Percentiles rank a stretch among this genome's conserved stretches.
phyloP scores from a whole-genome alignment of 2,888 invertebrate species.

The Cerastis rubricosa region DNA sequence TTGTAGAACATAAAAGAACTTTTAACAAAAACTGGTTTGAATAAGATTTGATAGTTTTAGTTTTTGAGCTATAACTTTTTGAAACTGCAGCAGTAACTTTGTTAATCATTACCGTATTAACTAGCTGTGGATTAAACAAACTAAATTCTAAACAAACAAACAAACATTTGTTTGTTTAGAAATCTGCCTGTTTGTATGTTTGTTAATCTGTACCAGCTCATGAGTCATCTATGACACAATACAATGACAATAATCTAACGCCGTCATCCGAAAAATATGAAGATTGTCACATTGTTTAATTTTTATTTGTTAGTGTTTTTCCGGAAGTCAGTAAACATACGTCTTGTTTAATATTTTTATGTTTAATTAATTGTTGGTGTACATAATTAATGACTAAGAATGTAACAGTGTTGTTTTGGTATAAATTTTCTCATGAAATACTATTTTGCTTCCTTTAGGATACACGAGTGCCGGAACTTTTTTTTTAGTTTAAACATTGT shows the following conservation, averaged over 20 bases:
- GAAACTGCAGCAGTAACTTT: no score
- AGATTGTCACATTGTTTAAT: conserved; percentile 9
- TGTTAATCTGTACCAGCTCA: neutral
- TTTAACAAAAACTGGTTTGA: no score
- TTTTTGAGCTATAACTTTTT: no score
- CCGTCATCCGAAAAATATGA: neutral
- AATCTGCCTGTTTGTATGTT: neutral
- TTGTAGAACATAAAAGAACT: no score
- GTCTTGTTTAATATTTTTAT: conserved; percentile 5
- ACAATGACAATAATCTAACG: neutral
- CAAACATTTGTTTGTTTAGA: neutral
- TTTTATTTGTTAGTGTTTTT: neutral
- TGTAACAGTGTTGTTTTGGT: conserved; percentile 6
- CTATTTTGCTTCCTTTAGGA: conserved; percentile 7
- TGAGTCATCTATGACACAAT: neutral
- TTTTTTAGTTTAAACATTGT: conserved; percentile 9
- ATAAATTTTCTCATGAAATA: conserved; percentile 7
- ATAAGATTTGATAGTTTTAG: no score
- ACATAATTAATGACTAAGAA: conserved; percentile 14
- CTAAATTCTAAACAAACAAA: neutral
- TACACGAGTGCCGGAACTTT: neutral
- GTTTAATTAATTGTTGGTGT: neutral
- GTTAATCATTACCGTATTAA: no score
- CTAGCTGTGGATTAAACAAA: no score
- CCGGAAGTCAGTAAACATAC: conserved; percentile 2